Base-by-base conservation (phyloP, 2,113 vertebrate species). In the Nibea albiflora region DNA sequence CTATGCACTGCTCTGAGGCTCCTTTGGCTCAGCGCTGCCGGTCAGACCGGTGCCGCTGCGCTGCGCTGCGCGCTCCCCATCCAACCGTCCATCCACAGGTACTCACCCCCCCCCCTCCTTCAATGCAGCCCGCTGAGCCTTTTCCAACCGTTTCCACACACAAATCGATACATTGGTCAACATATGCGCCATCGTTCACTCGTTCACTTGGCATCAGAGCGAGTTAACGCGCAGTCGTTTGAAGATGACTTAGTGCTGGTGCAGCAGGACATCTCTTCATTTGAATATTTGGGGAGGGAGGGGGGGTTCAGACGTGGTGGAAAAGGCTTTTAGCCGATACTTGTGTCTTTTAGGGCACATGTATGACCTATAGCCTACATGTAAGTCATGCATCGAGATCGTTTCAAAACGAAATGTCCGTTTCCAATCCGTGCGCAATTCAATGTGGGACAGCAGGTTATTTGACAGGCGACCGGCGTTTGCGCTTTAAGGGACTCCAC, bases 81-180 rank as follows among this genome's bases (percentile, higher is more conserved):
- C 84, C 85, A 75, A 2, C 56, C 81, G 8, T 81, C 71, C 92
- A 85, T 91, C 93, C 89, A 94, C 93, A 94, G 92, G 93, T 94
- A 53, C 85, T 80, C 88, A 49, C n/a, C 66, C 60, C 49, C n/a
- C 66, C 60, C 49, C 64, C 19, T 39, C 35, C 35, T 39, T 9
- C 76, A n/a, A 46, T 72, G 68, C 82, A 79, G 68, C 46, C 80
- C 6, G 56, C 65, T 15, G 61, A 77, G 73, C 82, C 56, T 77
- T 57, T 78, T 74, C 66, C 28, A 28, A 66, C 58, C 65, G 54
- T 54, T 61, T 44, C 71, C 50, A 26, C 58, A 71, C 77, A 63
- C 3, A 66, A 73, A 87, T 90, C 83, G 39, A 89, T 84, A 73
- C 63, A 78, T 81, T 61, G 61, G 81, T 77, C 57, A 39, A 63